A percentile compares a stretch with the other conserved stretches of the same genome.
Conservation (phyloP, 2,888 invertebrate genomes). For the Nomada ferruginata region DNA sequence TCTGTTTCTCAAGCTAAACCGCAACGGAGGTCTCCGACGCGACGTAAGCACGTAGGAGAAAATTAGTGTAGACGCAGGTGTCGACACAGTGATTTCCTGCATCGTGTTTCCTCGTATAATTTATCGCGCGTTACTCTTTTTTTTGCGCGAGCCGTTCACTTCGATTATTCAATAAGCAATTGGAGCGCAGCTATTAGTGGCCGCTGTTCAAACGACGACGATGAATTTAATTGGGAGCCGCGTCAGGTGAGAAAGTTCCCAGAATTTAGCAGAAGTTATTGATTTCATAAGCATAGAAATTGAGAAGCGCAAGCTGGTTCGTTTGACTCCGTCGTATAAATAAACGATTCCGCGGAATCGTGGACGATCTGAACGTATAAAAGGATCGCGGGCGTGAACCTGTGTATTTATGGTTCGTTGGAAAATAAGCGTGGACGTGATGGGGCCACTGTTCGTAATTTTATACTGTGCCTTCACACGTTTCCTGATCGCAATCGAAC, state of each 20-base stretch:
- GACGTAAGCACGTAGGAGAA: background rate
- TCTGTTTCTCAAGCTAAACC: background rate
- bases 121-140: background rate
- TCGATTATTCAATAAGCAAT: background rate
- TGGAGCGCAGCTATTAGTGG: slow-evolving; percentile 26
- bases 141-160: background rate
- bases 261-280: slow-evolving; percentile 33
- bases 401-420: slow-evolving; percentile 35
- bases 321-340: slow-evolving; percentile 2
- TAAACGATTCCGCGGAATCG: slow-evolving; percentile 9
- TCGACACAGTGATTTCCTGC: background rate
- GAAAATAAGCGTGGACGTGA: slow-evolving; percentile 16
- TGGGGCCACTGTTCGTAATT: background rate
- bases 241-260: slow-evolving; percentile 53
- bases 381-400: slow-evolving; percentile 23
- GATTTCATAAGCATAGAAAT: slow-evolving; percentile 39
- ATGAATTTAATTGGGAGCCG: slow-evolving; percentile 18
- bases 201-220: slow-evolving; percentile 32
- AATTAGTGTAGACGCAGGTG: background rate
- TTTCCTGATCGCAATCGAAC: too few species aligned
- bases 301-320: background rate
- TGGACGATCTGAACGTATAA: background rate
- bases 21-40: background rate
- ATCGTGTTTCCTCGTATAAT: too few species aligned
- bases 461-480: too few species aligned